These are phyloP conservation scores for Limosa lapponica DNA, from an alignment of 2,797 vertebrate genomes.

Conservation along the genomic window DNA sequence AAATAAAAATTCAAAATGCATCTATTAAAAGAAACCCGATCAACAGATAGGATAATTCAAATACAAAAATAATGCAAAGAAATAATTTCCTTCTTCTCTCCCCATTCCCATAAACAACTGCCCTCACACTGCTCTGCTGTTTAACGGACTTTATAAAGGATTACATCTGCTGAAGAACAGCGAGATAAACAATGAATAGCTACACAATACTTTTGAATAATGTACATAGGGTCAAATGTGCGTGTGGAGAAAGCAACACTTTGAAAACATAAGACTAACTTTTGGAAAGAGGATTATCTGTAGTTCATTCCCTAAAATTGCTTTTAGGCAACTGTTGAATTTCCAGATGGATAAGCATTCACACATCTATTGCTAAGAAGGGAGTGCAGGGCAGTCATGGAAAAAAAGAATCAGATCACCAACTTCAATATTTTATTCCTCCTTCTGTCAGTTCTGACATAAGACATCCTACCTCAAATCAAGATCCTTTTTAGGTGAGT, in stretches of 20 bases:
- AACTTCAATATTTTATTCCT: background rate
- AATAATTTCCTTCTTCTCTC: background rate
- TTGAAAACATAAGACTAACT: background rate
- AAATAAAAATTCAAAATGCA: background rate
- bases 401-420: background rate
- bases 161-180: background rate
- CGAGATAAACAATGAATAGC: background rate
- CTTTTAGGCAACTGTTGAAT: background rate
- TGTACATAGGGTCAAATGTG: accelerated
- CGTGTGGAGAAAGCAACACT: background rate
- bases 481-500: background rate
- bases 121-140: background rate
- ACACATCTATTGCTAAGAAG: background rate
- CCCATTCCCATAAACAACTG: background rate
- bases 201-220: background rate
- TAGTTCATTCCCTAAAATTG: background rate
- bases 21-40: background rate
- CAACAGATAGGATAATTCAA: background rate
- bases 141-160: background rate
- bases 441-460: background rate
- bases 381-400: background rate
- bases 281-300: background rate
- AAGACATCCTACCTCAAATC: background rate
- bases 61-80: background rate
- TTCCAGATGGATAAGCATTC: background rate